Base-by-base conservation (phyloP, 2,888 invertebrate species). In the Drosophila eohydei region DNA sequence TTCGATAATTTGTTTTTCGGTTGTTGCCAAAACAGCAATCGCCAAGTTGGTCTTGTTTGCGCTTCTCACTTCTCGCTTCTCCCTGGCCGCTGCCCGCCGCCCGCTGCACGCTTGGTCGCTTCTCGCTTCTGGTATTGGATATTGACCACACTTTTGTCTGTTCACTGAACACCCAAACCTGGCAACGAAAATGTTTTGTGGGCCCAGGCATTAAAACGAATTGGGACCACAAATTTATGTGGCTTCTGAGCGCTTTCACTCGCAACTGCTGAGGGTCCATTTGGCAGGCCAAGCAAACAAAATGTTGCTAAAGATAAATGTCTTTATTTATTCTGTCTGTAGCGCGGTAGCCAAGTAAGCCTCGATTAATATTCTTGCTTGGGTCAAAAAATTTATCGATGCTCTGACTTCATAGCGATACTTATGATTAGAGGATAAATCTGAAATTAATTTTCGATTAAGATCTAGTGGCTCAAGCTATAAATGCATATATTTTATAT, bases 191-290 rank as follows among this genome's bases (percentile, higher is more conserved):
- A 79, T 75, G 48, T 26, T 48, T 48, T 67, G 68, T 58, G 74
- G 66, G 65, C 69, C 74, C 68, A 61, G 58, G 68, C 74, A 74
- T 65, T 74, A 74, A 85, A 78, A 78, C 71, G 86, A 85, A 85
- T 85, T 76, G 82, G 65, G 74, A 71, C 68, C 80, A 61, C 78
- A 80, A 82, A 85, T 78, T 85, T 82, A 84, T 85, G 82, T 71
- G 71, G 67, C 51, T 57, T 74, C 54, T 50, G 56, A 59, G 52
- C 43, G 41, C 38, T 55, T 57, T 48, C 55, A 62, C 46, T 34
- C 40, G 48, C 26, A 38, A n/a, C 52, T 26, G 38, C 62, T 44
- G 44, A 21, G 34, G 44, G 34, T 32, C 21, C 43, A 3, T 14
- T 14, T 9, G 38, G 41, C 21, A 46, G 44, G 8, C 44, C 21